Conservation (phyloP, 2,888 invertebrate species). For the Pristionchus arcanus region DNA sequence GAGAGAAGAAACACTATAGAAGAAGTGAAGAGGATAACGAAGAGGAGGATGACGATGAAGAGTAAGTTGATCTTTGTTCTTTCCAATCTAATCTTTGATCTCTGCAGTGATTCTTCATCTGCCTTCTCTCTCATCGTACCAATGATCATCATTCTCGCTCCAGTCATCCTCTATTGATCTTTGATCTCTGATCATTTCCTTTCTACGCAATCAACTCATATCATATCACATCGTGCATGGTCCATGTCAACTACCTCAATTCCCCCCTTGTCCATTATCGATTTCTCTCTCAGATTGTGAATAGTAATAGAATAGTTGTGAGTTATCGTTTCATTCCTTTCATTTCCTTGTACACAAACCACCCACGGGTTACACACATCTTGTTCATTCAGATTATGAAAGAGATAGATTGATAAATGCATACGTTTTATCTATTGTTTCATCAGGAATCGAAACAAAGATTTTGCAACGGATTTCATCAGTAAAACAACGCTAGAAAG, state of each 20-base stretch:
- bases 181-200: conserved; percentile 35
- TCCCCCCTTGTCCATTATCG: neutral
- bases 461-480: neutral
- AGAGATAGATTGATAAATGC: conserved; percentile 45
- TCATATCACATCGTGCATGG: conserved; percentile 24
- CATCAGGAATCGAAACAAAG: neutral
- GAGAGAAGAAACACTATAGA: conserved; percentile 34
- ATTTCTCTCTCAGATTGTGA: conserved; percentile 17
- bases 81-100: conserved; percentile 36
- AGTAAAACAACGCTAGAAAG: neutral
- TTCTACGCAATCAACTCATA: neutral
- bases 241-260: conserved; percentile 37
- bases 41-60: neutral
- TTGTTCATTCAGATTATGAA: conserved; percentile 15
- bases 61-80: conserved; percentile 23
- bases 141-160: neutral
- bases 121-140: conserved; percentile 27
- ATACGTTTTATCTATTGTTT: conserved; percentile 1
- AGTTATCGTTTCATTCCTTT: neutral
- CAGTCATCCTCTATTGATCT: conserved; percentile 26
- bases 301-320: neutral
- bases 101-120: conserved; percentile 25
- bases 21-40: conserved; percentile 19
- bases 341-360: conserved; percentile 24
- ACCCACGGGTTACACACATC: neutral